Evolutionary conservation across 2,113 vertebrate genomes (phyloP).

Genomic region (Chascanopsetta lugubris): DNA sequence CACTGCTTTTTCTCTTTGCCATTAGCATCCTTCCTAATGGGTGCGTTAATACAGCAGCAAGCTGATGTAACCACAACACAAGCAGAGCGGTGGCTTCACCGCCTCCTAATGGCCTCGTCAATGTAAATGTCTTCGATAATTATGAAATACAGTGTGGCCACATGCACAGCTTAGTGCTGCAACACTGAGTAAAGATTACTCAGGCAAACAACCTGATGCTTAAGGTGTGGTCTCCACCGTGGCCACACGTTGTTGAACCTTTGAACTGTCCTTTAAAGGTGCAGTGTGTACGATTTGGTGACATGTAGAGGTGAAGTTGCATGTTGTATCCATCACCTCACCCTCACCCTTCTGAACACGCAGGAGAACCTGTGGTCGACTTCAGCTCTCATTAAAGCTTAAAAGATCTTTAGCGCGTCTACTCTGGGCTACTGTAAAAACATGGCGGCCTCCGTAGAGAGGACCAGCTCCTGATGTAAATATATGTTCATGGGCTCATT

Average conservation of each 20-base stretch:
- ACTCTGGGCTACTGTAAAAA: too few relatives aligned
- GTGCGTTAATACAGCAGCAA: slow-evolving; percentile 43
- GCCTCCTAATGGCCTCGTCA: slow-evolving; percentile 56
- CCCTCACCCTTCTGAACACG: too few relatives aligned
- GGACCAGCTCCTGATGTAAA: too few relatives aligned
- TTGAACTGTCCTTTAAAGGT: background rate
- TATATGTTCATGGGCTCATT: too few relatives aligned
- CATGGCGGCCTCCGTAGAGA: too few relatives aligned
- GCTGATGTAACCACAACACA: slow-evolving; percentile 51
- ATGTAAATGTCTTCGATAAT: slow-evolving; percentile 47
- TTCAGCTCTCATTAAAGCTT: too few relatives aligned
- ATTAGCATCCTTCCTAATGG: slow-evolving; percentile 52
- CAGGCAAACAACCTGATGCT: background rate
- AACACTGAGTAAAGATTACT: slow-evolving; percentile 5
- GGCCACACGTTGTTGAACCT: background rate
- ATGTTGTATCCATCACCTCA: too few relatives aligned
- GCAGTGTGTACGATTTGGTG: too few relatives aligned
- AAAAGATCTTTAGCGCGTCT: too few relatives aligned
- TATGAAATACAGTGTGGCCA: slow-evolving; percentile 17
- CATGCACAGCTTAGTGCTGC: slow-evolving; percentile 21
- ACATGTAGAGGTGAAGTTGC: too few relatives aligned
- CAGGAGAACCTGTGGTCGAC: too few relatives aligned
- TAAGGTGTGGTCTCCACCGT: background rate
- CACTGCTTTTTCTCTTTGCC: slow-evolving; percentile 16
- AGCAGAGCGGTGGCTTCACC: slow-evolving; percentile 35